These are phyloP conservation scores for Prolemur simus DNA, from an alignment of 2,113 vertebrate genomes.

Conservation along the genomic window DNA sequence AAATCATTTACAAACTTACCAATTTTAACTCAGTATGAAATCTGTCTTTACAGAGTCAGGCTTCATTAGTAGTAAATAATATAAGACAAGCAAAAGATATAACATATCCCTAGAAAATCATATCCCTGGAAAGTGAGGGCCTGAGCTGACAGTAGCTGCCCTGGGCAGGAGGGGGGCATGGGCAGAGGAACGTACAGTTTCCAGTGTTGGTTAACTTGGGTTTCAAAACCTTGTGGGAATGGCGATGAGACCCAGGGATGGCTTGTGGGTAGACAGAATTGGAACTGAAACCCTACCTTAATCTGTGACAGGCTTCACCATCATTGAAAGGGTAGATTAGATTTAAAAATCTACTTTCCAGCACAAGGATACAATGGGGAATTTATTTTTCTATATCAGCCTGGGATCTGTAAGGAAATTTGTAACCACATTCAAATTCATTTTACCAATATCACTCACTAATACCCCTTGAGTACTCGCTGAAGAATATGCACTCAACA, in stretches of 20 bases:
- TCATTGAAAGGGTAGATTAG: background rate
- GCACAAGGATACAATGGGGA: background rate
- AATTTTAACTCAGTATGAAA: slow-evolving; percentile 1
- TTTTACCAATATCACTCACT: background rate
- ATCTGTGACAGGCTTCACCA: background rate
- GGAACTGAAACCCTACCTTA: background rate
- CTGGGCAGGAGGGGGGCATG: background rate
- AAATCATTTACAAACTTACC: background rate
- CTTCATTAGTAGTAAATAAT: background rate
- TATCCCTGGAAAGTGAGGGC: background rate
- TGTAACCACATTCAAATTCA: slow-evolving; percentile 19
- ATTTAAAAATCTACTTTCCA: background rate
- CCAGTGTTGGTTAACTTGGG: background rate
- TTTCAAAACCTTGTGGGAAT: background rate
- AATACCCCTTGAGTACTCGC: background rate
- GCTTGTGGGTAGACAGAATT: background rate
- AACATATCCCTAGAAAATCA: background rate
- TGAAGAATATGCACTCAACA: background rate
- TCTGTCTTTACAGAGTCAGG: background rate
- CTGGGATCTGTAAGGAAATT: background rate
- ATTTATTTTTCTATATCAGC: background rate
- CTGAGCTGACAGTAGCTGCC: background rate
- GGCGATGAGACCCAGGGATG: background rate
- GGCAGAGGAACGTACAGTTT: background rate
- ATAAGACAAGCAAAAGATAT: background rate